Evolutionary conservation across 2,113 vertebrate species (phyloP).

Genomic region (Mystacornis crossleyi): DNA sequence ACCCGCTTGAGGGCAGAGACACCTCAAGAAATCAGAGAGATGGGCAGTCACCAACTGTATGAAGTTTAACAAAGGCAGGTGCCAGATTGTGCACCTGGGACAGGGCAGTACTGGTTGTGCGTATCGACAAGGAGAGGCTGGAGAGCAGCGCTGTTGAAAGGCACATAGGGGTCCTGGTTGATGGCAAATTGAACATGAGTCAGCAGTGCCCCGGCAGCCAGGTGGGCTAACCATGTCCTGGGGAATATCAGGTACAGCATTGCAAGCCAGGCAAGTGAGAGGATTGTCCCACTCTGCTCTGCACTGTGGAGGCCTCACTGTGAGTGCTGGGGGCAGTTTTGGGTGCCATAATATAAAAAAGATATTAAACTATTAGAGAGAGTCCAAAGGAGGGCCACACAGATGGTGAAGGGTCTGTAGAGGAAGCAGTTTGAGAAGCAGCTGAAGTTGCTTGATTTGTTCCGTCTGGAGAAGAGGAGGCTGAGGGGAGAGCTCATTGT

Average conservation of each 20-base stretch:
- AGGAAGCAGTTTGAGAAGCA: fast-evolving
- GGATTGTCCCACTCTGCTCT: fast-evolving
- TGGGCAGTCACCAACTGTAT: background rate
- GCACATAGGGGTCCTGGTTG: fast-evolving
- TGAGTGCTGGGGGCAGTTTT: fast-evolving
- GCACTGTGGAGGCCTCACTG: fast-evolving
- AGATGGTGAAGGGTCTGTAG: background rate
- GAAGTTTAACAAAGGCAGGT: background rate
- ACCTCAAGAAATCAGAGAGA: background rate
- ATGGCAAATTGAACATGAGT: background rate
- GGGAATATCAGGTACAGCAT: background rate
- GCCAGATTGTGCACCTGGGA: background rate
- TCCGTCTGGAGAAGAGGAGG: background rate
- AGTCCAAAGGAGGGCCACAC: background rate
- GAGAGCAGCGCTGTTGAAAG: background rate
- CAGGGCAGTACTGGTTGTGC: background rate
- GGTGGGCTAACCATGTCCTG: fast-evolving
- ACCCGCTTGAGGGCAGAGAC: fast-evolving
- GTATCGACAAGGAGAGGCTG: background rate
- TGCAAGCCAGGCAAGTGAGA: fast-evolving
- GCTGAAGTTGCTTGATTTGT: background rate
- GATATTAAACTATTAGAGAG: background rate
- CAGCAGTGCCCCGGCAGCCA: background rate
- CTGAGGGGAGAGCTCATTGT: background rate
- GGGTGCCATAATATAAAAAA: background rate